Evolutionary conservation across 1,140 invertebrate species (phyloP), one percentile per base, ranked within the genome.

Genomic region (Ladona fulva): DNA sequence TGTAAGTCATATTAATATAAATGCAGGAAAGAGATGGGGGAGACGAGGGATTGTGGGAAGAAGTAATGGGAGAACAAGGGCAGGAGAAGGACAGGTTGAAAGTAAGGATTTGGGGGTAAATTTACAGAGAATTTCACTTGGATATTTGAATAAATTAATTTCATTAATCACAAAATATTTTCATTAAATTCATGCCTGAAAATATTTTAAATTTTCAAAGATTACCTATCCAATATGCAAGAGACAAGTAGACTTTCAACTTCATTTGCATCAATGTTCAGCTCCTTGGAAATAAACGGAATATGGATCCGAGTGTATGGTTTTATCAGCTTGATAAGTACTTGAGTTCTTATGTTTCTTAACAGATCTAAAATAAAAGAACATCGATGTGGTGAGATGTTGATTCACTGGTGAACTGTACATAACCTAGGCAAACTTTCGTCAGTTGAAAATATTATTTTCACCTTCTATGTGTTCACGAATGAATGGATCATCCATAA

Each of bases 401-500:
- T 8, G 8, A 37, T 5, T 37, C 1, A 37, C 29, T 37, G 29
- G 8, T 37, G 1, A 37, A 8, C 1, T 8, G 3, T 37, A 37
- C 1, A 5, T 37, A 37, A 37, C 8, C 1, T 37, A 37, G 1
- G 29, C 1, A 8, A 5, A 5, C 29, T 37, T 5, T 5, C 1
- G 29, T 37, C 29, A 37, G 29, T 37, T 5, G 29, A 5, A 37
- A 37, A 37, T 37, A 37, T 37, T 37, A 77, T 59, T 78, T 80
- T 80, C 84, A 91, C 90, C 91, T 91, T 99, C 98, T 84, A 99
- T 99, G 83, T 99, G 97, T 86, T 99, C 98, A 82, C 97, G 89
- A 82, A 99, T 99, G 85, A 99, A 99, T 8, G 96, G 97, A 89
- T 99, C 98, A 83, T 97, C 96, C 97, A 99, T 99, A 77, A 99